phyloP scores from a whole-genome alignment of 2,797 vertebrate species.

The Molossus molossus region DNA sequence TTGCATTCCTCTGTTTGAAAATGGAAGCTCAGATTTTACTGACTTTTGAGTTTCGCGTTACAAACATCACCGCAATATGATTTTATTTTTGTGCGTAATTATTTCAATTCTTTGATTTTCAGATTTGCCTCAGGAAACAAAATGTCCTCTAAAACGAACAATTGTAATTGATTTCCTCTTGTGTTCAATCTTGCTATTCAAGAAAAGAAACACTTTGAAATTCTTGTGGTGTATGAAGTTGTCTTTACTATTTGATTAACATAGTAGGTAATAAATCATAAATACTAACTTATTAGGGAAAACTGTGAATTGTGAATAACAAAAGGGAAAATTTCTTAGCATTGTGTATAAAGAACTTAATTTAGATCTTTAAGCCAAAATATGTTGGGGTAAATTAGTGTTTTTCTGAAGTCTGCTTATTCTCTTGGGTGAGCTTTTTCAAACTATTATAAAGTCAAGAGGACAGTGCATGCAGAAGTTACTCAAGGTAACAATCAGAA shows the following conservation, averaged over 20 bases:
- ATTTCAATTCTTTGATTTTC: slow-evolving; percentile 61
- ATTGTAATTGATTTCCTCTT: slow-evolving; percentile 29
- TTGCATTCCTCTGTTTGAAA: slow-evolving; percentile 15
- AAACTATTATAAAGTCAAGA: slow-evolving; percentile 84
- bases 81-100: slow-evolving; percentile 72
- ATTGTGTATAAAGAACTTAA: slow-evolving; percentile 76
- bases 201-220: slow-evolving; percentile 76
- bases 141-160: slow-evolving; percentile 70
- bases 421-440: slow-evolving; percentile 85
- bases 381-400: slow-evolving; percentile 81
- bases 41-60: not conserved
- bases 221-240: slow-evolving; percentile 70
- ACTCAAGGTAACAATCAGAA: slow-evolving; percentile 34
- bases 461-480: slow-evolving; percentile 36
- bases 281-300: slow-evolving; percentile 73
- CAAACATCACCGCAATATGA: not conserved
- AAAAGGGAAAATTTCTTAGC: slow-evolving; percentile 78
- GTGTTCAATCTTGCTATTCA: slow-evolving; percentile 59
- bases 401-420: slow-evolving; percentile 82
- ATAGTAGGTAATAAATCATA: slow-evolving; percentile 77
- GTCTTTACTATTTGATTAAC: slow-evolving; percentile 76
- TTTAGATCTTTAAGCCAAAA: slow-evolving; percentile 89
- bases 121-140: slow-evolving; percentile 53
- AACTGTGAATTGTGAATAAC: slow-evolving; percentile 73
- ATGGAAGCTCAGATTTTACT: slow-evolving; percentile 8